These are phyloP conservation scores for Manis javanica DNA, from an alignment of 2,797 vertebrate species.

Conservation along the genomic window DNA sequence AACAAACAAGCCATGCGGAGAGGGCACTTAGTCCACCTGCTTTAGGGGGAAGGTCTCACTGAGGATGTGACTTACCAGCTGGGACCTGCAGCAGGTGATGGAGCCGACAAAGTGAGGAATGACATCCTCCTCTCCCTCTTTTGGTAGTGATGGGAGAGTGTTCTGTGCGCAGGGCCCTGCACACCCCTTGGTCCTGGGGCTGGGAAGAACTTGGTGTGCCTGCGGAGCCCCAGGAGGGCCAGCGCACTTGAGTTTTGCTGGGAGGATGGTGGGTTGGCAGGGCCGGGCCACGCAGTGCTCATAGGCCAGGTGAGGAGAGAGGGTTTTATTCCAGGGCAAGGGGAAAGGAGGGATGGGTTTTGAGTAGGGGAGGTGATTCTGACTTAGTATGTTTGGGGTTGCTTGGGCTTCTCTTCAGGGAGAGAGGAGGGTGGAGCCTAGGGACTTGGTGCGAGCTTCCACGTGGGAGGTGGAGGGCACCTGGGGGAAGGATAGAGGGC, in stretches of 20 bases:
- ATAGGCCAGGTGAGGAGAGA: not conserved
- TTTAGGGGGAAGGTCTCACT: not conserved
- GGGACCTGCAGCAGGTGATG: not conserved
- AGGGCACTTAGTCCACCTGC: not conserved
- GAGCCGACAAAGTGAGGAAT: not conserved
- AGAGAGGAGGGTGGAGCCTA: accelerated
- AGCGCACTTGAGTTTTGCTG: not conserved
- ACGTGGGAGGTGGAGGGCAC: not conserved
- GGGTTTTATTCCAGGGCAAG: not conserved
- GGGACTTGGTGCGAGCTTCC: not conserved
- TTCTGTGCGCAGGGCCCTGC: not conserved
- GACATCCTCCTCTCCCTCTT: not conserved
- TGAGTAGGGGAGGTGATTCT: not conserved
- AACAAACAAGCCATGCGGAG: not conserved
- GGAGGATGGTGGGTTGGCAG: not conserved
- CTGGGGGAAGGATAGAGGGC: not conserved
- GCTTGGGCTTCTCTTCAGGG: not conserved
- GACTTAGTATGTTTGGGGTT: not conserved
- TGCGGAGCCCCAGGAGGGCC: not conserved
- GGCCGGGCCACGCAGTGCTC: not conserved
- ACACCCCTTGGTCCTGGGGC: not conserved
- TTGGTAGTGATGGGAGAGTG: not conserved
- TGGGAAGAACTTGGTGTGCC: not conserved
- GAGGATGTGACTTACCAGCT: not conserved
- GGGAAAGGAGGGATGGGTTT: not conserved